A percentile compares a stretch with the other conserved stretches of the same genome.
phyloP scores from a whole-genome alignment of 2,797 vertebrate species.

The Platalea minor region DNA sequence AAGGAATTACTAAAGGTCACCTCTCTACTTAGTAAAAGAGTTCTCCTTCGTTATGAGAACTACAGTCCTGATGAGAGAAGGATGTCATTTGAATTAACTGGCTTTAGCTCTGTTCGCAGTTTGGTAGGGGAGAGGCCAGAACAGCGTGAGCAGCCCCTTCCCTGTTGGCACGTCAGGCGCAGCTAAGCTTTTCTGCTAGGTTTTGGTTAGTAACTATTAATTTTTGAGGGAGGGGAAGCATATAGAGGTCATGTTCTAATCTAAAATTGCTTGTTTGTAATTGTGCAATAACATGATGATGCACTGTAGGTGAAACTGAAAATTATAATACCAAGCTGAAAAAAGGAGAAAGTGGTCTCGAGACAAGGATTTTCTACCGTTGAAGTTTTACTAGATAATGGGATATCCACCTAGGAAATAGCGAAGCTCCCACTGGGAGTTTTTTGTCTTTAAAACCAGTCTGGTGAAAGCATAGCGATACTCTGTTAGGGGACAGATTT shows the following conservation, averaged over 20 bases:
- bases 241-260: accelerated
- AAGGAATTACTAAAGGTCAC: neutral
- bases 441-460: neutral
- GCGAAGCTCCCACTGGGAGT: neutral
- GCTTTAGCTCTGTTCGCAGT: neutral
- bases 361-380: neutral
- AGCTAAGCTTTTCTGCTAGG: neutral
- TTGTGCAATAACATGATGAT: neutral
- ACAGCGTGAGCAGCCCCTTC: neutral
- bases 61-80: neutral
- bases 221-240: neutral
- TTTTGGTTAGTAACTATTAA: neutral
- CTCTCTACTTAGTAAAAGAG: neutral
- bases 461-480: neutral
- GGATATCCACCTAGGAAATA: neutral
- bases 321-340: accelerated
- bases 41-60: neutral
- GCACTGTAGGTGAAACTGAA: neutral
- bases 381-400: neutral
- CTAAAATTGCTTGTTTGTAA: neutral
- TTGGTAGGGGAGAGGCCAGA: neutral
- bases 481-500: neutral
- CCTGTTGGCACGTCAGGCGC: accelerated
- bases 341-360: neutral
- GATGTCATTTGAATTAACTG: neutral